Conservation (phyloP, 2,797 vertebrate species). For the Zalophus californianus region DNA sequence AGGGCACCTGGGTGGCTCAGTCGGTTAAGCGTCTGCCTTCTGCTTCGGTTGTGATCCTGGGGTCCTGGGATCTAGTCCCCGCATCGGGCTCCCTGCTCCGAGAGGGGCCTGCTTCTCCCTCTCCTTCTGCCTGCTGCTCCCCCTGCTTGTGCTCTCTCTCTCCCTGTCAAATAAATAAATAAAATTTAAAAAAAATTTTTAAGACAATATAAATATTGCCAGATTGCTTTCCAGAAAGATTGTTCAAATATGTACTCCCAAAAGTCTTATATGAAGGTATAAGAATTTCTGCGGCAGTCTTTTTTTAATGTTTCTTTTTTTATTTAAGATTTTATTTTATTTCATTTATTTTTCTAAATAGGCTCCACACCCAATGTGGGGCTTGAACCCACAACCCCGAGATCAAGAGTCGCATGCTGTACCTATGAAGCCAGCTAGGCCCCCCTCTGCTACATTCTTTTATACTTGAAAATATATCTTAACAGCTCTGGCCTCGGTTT, state of each 20-base stretch:
- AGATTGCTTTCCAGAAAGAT: constrained; percentile 55
- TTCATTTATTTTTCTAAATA: neutral
- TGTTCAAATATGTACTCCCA: constrained; percentile 29
- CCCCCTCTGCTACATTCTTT: constrained; percentile 36
- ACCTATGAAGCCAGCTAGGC: neutral
- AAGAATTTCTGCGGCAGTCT: neutral
- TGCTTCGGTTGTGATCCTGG: no score
- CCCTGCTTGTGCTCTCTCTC: no score
- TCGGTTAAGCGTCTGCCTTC: no score
- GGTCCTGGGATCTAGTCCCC: no score
- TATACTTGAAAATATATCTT: constrained; percentile 30
- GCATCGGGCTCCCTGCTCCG: no score
- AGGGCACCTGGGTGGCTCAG: neutral
- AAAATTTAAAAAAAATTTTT: neutral
- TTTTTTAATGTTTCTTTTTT: neutral
- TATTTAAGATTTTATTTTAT: neutral
- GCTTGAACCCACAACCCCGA: neutral
- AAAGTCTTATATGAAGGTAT: constrained; percentile 49
- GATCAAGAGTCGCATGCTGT: neutral
- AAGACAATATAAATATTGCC: constrained; percentile 56
- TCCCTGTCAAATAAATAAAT: no score
- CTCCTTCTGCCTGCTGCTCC: no score
- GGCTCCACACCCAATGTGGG: neutral
- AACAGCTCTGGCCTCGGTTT: constrained; percentile 31
- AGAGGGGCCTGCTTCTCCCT: no score